Base-by-base conservation (phyloP, 2,888 invertebrate species). In the Reticulitermes lucifugus region DNA sequence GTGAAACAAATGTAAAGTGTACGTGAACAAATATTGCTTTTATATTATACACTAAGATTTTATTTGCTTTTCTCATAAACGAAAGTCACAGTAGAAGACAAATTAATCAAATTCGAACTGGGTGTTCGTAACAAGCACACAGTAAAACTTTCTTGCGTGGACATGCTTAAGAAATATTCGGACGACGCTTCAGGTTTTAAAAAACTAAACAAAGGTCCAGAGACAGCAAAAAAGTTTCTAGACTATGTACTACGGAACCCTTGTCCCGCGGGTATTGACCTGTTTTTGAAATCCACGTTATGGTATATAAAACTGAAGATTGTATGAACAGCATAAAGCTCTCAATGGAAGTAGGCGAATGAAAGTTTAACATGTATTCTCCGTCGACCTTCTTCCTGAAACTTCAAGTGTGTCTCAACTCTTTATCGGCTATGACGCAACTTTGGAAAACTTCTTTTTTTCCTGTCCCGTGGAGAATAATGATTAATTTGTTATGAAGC, bases 181-280 rank as follows among this genome's bases (percentile, higher is more conserved):
- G 60, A 60, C 6, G 12, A 3, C 60, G 12, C 60, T 21, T 60
- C 21, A 60, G 6, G 18, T 12, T 60, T 60, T 60, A 18, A 14
- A n/a, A 60, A 60, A 60, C n/a, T 21, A 22, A 60, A 60, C 60
- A 60, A 60, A 60, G 60, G 14, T 60, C 60, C 60, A 12, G 18
- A 12, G 25, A n/a, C 0, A 65, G 12, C 10, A 65, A 7, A 65
- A 25, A 65, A n/a, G 65, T 25, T n/a, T 9, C 65, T 65, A 14
- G n/a, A n/a, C 7, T 60, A 60, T 60, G 21, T 7, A 60, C 55
- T 18, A 18, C 18, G 55, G 55, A 18, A 12, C 1, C 55, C 55
- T 10, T 18, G 59, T 79, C 79, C 80, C 80, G 2, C 18, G 80
- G 22, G 80, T 35, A 80, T 80, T 55, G 80, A 80, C 80, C 80